A percentile compares a stretch with the other conserved stretches of the same genome.
phyloP scores from a whole-genome alignment of 2,797 vertebrate species.

The Cercopithecus hamlyni region DNA sequence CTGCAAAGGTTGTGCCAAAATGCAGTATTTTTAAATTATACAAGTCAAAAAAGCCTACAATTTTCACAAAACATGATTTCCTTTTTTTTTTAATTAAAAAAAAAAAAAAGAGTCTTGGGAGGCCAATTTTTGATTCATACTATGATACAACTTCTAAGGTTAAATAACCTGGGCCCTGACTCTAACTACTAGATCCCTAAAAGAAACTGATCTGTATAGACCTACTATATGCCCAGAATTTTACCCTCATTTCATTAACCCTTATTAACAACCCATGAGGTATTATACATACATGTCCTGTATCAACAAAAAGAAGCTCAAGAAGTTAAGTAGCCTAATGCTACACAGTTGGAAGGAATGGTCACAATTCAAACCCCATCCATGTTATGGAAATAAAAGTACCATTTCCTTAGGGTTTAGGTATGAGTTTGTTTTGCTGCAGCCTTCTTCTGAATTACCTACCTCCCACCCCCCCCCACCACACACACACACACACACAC shows the following conservation, averaged over 20 bases:
- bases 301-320: background rate
- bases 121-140: background rate
- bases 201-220: background rate
- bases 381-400: background rate
- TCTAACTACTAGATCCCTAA: background rate
- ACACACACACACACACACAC: too few relatives aligned
- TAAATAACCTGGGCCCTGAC: background rate
- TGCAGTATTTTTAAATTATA: constrained; percentile 48
- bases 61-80: constrained; percentile 31
- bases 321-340: background rate
- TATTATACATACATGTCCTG: background rate
- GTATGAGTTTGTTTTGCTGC: background rate
- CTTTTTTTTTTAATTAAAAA: background rate
- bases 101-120: background rate
- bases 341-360: background rate
- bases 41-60: constrained; percentile 35
- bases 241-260: background rate
- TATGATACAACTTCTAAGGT: background rate
- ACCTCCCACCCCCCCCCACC: too few relatives aligned
- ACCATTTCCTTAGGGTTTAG: background rate
- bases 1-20: constrained; percentile 52
- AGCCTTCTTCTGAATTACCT: background rate
- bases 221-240: background rate
- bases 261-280: background rate
- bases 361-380: background rate